Percentiles rank a stretch among this genome's conserved stretches.
Evolutionary conservation across 1,140 invertebrate species (phyloP).

Genomic region (Procambarus clarkii): DNA sequence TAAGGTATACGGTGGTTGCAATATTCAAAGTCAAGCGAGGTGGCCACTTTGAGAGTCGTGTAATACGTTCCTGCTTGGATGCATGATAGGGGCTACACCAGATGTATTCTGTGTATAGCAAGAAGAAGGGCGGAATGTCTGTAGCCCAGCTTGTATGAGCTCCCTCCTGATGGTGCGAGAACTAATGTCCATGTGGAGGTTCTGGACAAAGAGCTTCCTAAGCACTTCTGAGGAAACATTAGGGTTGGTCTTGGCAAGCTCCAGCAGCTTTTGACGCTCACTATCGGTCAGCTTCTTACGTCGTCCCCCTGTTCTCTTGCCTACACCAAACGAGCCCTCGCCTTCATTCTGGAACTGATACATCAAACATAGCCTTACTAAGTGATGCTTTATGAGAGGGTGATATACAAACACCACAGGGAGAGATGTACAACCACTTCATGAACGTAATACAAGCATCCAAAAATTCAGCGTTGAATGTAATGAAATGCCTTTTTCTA

Average conservation of each 20-base stretch:
- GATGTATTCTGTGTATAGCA: background rate
- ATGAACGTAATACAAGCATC: too few species aligned
- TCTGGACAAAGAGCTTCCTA: slow-evolving; percentile 13
- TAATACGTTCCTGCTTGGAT: background rate
- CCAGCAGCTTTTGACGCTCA: background rate
- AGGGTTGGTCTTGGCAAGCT: slow-evolving; percentile 19
- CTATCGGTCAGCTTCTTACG: background rate
- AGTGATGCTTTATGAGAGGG: background rate
- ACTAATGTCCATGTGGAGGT: slow-evolving; percentile 9
- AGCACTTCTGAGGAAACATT: slow-evolving; percentile 14
- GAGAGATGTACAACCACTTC: too few species aligned
- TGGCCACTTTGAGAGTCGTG: background rate
- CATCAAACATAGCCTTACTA: background rate
- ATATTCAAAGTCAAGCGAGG: background rate
- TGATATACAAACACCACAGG: too few species aligned
- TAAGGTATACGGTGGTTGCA: background rate
- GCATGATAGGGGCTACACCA: background rate
- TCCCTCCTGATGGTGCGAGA: slow-evolving; percentile 20
- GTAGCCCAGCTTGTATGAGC: slow-evolving; percentile 24
- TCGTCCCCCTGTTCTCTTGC: background rate
- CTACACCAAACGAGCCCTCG: background rate
- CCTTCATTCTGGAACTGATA: background rate
- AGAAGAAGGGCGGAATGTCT: slow-evolving; percentile 6
- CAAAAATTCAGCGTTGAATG: too few species aligned
- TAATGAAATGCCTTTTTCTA: too few species aligned